Evolutionary conservation across 2,113 vertebrate species (phyloP).

Genomic region (Alces alces): DNA sequence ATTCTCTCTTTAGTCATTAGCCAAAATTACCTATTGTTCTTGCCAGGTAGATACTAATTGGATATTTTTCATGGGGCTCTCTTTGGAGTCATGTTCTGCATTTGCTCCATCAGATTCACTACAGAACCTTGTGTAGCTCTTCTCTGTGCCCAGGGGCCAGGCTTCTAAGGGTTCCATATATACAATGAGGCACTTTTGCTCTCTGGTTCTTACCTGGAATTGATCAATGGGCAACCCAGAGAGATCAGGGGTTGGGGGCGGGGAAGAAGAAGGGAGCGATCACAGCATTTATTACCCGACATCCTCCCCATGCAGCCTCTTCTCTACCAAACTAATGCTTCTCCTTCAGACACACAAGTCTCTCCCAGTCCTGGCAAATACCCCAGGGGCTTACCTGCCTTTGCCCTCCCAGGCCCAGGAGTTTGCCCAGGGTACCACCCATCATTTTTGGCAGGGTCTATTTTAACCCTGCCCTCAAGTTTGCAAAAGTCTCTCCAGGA

Average conservation of each 20-base stretch:
- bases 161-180: too few relatives aligned
- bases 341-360: neutral
- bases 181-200: neutral
- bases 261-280: neutral
- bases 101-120: neutral
- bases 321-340: neutral
- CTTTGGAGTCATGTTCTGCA: neutral
- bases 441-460: neutral
- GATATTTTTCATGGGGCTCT: neutral
- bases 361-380: neutral
- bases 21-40: neutral
- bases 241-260: fast-evolving
- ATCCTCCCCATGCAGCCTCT: neutral
- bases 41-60: neutral
- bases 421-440: fast-evolving
- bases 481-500: neutral
- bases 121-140: neutral
- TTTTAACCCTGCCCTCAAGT: neutral
- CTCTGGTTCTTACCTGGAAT: neutral
- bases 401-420: neutral
- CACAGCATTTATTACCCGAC: neutral
- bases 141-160: neutral
- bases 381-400: neutral
- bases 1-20: neutral
- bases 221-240: neutral